Evolutionary conservation across 2,113 vertebrate genomes (phyloP), one percentile per base, ranked within the genome.

Genomic region (Sitta europaea): DNA sequence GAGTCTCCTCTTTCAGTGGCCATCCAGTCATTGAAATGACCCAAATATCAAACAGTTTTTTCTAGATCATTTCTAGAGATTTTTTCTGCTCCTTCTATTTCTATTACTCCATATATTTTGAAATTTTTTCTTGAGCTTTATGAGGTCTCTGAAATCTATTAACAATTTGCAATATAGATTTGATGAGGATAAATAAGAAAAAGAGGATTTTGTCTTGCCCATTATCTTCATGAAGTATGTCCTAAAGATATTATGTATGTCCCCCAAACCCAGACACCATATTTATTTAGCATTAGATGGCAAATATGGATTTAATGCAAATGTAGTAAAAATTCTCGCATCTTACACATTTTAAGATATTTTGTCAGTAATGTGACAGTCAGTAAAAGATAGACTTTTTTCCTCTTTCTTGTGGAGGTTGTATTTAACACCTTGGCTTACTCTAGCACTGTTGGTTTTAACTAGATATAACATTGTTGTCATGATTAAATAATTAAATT

Each of bases 261-360:
- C 24, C 29, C 51, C 43, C 43, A 45, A 61, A 38, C 4, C 2
- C 10, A 5, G 2, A 54, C 23, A 47, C 5, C 0, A 3, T 9
- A 36, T 33, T 77, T 40, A 29, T 85, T 54, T 85, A 85, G 21
- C 12, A 68, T 28, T 29, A 47, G 5, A 23, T 63, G 7, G 24
- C 5, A 63, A 59, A 81, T 14, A n/a, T 43, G 6, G 3, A 65
- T 48, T 82, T 61, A 61, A 83, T 62, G 24, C 3, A 76, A 82
- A 85, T 51, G 5, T 19, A 70, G n/a, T 38, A 11, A 55, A 66
- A 90, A 65, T 5, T 79, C 22, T 62, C 23, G 54, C 51, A 47
- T 38, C 6, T 67, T 54, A n/a, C 40, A 38, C 2, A 1, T 16
- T 74, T 70, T 23, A 0, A 75, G 75, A 36, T 55, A 57, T 51